Evolutionary conservation across 2,888 invertebrate genomes (phyloP).

Genomic region (Drosophila tanythrix): DNA sequence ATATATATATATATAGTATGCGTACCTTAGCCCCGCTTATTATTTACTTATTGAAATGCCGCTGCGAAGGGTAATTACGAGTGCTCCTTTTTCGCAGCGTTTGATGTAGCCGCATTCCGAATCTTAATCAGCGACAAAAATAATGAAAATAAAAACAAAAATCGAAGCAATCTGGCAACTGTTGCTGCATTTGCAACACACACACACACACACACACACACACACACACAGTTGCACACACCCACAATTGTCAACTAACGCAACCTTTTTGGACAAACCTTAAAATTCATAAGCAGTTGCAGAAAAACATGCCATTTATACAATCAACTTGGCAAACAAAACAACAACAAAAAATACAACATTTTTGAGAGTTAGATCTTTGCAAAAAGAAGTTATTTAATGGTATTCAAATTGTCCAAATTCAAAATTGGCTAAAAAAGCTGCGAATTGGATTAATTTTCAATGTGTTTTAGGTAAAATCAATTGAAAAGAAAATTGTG

Average conservation of each 20-base stretch:
- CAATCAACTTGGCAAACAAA: constrained; percentile 21
- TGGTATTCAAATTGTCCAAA: neutral
- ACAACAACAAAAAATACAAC: neutral
- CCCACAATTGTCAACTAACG: constrained; percentile 26
- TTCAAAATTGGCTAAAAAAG: neutral
- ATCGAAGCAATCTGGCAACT: constrained; percentile 39
- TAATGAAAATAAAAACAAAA: constrained; percentile 6
- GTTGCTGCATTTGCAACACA: constrained; percentile 34
- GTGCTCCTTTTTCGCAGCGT: constrained; percentile 55
- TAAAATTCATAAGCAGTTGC: constrained; percentile 23
- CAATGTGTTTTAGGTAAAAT: neutral
- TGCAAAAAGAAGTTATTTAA: neutral
- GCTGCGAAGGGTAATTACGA: constrained; percentile 60
- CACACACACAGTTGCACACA: constrained; percentile 27
- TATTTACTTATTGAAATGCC: constrained; percentile 61
- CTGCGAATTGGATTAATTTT: neutral
- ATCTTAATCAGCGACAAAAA: constrained; percentile 18
- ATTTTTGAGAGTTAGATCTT: neutral
- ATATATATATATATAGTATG: constrained; percentile 7
- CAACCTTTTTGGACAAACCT: constrained; percentile 50
- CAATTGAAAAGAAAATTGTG: neutral
- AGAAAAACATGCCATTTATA: constrained; percentile 19
- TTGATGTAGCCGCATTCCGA: constrained; percentile 56
- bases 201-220: constrained; percentile 10
- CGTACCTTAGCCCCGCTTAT: constrained; percentile 12